Conservation (phyloP, 1,140 invertebrate species). For the Babylonia areolata region DNA sequence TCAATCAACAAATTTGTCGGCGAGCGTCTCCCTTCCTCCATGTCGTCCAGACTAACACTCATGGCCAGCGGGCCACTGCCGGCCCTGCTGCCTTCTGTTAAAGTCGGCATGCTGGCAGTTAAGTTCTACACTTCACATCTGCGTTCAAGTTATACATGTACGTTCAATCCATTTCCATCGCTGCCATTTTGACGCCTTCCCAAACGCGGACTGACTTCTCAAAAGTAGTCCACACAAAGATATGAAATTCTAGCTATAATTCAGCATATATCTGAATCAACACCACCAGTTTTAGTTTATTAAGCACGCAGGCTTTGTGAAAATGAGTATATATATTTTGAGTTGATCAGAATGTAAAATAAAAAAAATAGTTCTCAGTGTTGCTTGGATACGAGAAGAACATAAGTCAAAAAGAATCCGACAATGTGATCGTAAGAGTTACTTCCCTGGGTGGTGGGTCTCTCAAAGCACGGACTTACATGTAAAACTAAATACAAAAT, state of each 20-base stretch:
- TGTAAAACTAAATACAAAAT: too few relatives aligned
- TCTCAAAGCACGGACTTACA: too few relatives aligned
- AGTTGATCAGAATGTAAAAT: background rate
- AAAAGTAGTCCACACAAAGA: background rate
- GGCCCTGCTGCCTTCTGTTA: conserved; percentile 56
- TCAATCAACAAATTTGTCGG: conserved; percentile 60
- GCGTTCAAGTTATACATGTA: background rate
- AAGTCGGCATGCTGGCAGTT: conserved; percentile 59
- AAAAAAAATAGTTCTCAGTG: background rate
- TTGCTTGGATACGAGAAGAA: background rate
- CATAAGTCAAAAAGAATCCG: background rate
- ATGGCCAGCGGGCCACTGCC: conserved; percentile 47
- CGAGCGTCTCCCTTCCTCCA: background rate
- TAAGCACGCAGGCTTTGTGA: background rate
- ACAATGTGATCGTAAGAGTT: background rate
- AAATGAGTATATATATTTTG: background rate
- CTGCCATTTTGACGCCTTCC: conserved; percentile 10
- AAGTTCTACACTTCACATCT: background rate
- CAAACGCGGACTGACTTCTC: background rate
- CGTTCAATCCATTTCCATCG: background rate
- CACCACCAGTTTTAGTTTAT: background rate
- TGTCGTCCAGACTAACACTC: conserved; percentile 36
- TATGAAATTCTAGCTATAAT: background rate
- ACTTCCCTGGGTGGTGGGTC: background rate
- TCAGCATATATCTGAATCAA: background rate